Evolutionary conservation across 2,113 vertebrate species (phyloP).

Genomic region (Pygoscelis adeliae): DNA sequence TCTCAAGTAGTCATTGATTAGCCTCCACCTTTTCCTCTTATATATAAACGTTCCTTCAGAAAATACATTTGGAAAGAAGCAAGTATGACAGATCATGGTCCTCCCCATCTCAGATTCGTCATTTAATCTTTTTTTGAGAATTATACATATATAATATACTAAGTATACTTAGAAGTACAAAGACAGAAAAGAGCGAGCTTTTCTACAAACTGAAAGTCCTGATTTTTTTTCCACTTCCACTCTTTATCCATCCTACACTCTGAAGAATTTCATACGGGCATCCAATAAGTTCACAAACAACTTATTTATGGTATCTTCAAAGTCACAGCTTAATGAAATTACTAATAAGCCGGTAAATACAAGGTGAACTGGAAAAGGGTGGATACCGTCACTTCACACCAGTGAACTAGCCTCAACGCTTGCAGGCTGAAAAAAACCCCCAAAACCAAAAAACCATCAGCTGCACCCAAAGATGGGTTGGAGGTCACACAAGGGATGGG

Average conservation of each 20-base stretch:
- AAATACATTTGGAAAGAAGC: background rate
- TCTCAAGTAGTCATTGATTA: background rate
- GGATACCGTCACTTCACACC: background rate
- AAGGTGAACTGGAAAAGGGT: background rate
- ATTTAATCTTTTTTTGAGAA: background rate
- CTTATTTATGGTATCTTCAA: background rate
- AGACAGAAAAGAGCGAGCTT: background rate
- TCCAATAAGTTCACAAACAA: background rate
- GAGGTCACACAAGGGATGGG: background rate
- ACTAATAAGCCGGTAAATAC: background rate
- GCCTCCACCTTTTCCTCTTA: background rate
- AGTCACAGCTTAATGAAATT: background rate
- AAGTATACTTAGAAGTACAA: background rate
- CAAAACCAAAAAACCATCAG: rapidly evolving
- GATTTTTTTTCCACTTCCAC: background rate
- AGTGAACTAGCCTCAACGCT: background rate
- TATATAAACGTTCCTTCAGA: rapidly evolving
- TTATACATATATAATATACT: too few species aligned
- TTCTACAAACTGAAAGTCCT: background rate
- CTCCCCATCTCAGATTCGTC: background rate
- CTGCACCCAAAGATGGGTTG: background rate
- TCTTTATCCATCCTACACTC: background rate
- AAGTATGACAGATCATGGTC: background rate
- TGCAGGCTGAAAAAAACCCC: background rate
- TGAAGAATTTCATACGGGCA: background rate